A percentile compares a stretch with the other conserved stretches of the same genome.
phyloP scores from a whole-genome alignment of 2,888 invertebrate species.

The Anthophora plumipes region DNA sequence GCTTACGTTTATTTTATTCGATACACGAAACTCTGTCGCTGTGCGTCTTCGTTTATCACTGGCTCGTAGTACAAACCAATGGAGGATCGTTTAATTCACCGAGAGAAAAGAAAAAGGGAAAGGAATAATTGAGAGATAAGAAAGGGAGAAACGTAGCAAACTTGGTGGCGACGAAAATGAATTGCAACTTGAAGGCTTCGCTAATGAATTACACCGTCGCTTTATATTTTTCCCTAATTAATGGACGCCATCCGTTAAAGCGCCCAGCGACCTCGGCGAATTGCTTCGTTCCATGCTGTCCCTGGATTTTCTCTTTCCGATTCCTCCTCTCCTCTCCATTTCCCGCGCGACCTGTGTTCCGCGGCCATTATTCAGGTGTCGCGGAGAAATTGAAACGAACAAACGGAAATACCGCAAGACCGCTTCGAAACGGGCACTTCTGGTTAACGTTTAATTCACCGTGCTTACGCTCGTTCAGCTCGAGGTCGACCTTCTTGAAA shows the following conservation, averaged over 20 bases:
- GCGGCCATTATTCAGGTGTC: constrained; percentile 7
- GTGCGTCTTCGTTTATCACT: not conserved
- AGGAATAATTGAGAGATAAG: constrained; percentile 52
- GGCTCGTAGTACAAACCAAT: not conserved
- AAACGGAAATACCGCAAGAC: not conserved
- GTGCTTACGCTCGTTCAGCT: no score
- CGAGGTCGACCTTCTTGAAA: no score
- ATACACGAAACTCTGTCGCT: no score
- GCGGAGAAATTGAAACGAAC: constrained; percentile 16
- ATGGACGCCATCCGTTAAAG: constrained; percentile 48
- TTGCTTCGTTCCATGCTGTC: constrained; percentile 22
- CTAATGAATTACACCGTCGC: constrained; percentile 73
- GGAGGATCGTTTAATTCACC: constrained; percentile 39
- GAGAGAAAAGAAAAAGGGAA: no score
- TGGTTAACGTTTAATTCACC: not conserved
- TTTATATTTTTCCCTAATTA: constrained; percentile 67
- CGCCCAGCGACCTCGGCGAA: constrained; percentile 15
- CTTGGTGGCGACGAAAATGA: constrained; percentile 32
- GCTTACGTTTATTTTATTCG: not conserved
- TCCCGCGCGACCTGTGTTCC: not conserved
- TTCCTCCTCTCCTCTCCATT: not conserved
- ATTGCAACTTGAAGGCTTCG: constrained; percentile 20
- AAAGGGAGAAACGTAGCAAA: constrained; percentile 17
- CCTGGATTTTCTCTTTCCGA: not conserved
- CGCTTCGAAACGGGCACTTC: not conserved